A percentile compares a stretch with the other conserved stretches of the same genome.
These are phyloP conservation scores for Heliconius hortense DNA, from an alignment of 2,888 invertebrate genomes.

Conservation along the genomic window DNA sequence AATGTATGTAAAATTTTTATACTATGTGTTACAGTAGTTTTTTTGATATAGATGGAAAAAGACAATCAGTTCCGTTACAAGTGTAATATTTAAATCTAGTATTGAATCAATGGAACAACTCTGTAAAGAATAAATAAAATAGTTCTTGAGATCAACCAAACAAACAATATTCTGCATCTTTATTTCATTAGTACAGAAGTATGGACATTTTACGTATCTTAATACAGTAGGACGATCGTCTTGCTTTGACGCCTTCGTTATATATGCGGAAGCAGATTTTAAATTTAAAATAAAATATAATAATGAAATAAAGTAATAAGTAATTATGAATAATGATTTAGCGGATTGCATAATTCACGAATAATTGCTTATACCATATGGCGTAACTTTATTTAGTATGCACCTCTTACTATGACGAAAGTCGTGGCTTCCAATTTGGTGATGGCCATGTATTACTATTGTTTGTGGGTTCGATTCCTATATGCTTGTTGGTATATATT, in stretches of 20 bases:
- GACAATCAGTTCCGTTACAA: too few species aligned
- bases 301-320: not conserved
- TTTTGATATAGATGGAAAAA: too few species aligned
- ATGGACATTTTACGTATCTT: not conserved
- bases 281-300: not conserved
- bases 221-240: not conserved
- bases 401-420: conserved; percentile 19
- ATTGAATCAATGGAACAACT: too few species aligned
- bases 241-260: not conserved
- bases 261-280: not conserved
- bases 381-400: conserved; percentile 7
- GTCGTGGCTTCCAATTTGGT: not conserved
- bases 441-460: not conserved
- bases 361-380: not conserved
- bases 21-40: too few species aligned
- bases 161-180: not conserved
- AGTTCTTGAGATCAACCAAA: too few species aligned
- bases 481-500: too few species aligned
- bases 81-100: too few species aligned
- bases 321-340: conserved; percentile 2
- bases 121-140: too few species aligned
- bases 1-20: too few species aligned
- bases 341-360: not conserved
- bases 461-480: too few species aligned
- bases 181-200: not conserved